Percentiles rank a stretch among this genome's conserved stretches.
These are phyloP conservation scores for Acridotheres tristis DNA, from an alignment of 2,797 vertebrate species.

Conservation along the genomic window DNA sequence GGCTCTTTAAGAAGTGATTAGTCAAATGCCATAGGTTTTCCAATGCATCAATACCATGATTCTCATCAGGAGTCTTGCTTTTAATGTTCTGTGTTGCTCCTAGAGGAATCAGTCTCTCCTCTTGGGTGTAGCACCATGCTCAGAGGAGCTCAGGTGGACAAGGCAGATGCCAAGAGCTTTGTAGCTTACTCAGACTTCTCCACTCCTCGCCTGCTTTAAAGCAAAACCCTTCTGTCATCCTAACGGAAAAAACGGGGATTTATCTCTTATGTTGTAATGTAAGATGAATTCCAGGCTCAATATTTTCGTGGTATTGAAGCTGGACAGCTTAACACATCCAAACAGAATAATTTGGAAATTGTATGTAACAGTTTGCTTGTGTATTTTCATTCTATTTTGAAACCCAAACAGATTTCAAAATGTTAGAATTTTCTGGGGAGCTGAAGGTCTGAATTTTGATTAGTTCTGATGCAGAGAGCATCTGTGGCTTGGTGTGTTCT, in stretches of 20 bases:
- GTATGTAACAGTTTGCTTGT: background rate
- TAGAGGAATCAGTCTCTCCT: background rate
- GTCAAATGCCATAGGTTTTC: background rate
- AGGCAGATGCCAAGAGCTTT: background rate
- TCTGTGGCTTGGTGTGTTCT: background rate
- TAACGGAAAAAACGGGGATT: background rate
- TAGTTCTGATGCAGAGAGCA: background rate
- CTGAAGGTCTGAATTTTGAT: background rate
- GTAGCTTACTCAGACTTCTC: background rate
- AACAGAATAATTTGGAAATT: background rate
- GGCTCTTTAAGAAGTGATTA: background rate
- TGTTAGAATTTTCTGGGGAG: background rate
- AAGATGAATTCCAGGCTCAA: background rate
- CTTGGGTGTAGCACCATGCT: background rate
- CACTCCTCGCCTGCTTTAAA: background rate
- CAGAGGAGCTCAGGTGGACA: background rate
- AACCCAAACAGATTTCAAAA: background rate
- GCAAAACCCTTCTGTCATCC: background rate
- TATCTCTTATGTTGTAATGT: background rate
- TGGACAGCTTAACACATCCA: background rate
- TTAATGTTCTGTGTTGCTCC: background rate
- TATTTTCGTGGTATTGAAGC: background rate
- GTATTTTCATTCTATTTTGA: background rate
- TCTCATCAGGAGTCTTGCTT: background rate
- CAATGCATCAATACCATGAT: background rate